Evolutionary conservation across 1,140 invertebrate species (phyloP), one percentile per base, ranked within the genome.

Genomic region (Aethina tumida): DNA sequence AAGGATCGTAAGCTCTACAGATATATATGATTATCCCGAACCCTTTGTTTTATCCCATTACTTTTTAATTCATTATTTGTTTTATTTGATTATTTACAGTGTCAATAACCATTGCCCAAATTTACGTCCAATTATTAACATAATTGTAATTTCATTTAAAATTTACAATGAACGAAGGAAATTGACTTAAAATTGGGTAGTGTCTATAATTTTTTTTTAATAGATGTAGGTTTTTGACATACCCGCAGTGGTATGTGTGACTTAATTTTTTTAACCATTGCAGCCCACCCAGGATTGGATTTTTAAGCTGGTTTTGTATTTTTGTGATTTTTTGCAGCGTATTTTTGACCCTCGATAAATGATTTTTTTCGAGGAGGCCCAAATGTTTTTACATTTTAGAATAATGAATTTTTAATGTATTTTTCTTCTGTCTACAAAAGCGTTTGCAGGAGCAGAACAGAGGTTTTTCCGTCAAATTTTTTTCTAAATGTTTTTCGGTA

Each of bases 381-480:
- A n/a, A n/a, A n/a, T n/a, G n/a, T n/a, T n/a, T n/a, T n/a, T n/a
- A n/a, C n/a, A n/a, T n/a, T n/a, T n/a, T n/a, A n/a, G n/a, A n/a
- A n/a, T n/a, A n/a, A n/a, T n/a, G n/a, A n/a, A n/a, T n/a, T 13
- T 13, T 26, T 13, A 26, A 26, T 26, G 14, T 26, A 26, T 38
- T 39, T 48, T 39, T 45, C 10, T 60, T 58, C 58, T 60, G 58
- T 62, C 59, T 62, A 62, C 58, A 60, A 62, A 62, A 62, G 58
- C 58, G 58, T 60, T 62, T 62, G 58, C 58, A 59, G 60, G 59
- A 59, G 55, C 48, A 50, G 45, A 40, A 44, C 43, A 50, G 45
- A 51, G 52, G 51, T 55, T 53, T 56, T 59, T 57, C n/a, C n/a
- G n/a, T 47, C 34, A 28, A 47, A 49, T 41, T 27, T 50, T 37